These are phyloP conservation scores for Lonchura striata DNA, from an alignment of 2,113 vertebrate species.

Conservation along the genomic window DNA sequence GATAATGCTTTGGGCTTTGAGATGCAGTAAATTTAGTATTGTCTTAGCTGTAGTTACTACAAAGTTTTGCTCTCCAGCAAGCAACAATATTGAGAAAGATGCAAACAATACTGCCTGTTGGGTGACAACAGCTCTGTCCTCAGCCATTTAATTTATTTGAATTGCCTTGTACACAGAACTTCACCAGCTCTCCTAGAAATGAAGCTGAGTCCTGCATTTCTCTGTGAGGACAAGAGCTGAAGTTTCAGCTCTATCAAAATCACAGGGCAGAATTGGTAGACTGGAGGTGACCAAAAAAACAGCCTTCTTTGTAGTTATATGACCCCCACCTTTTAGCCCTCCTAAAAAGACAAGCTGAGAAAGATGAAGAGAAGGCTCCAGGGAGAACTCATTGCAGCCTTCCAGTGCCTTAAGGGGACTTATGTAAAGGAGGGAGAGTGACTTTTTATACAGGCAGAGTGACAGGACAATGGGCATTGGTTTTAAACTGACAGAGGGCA, in stretches of 20 bases:
- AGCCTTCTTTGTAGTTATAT: not conserved
- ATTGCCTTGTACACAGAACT: not conserved
- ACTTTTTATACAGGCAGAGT: not conserved
- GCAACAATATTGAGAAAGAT: not conserved
- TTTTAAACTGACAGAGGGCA: not conserved
- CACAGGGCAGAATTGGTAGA: not conserved
- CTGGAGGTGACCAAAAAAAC: not conserved
- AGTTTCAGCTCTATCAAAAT: not conserved
- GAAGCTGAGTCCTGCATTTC: not conserved
- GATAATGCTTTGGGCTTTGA: not conserved
- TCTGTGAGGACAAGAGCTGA: not conserved
- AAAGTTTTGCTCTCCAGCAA: not conserved
- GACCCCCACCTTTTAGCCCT: not conserved
- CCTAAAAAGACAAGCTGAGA: not conserved
- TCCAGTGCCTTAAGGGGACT: not conserved
- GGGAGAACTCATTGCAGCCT: not conserved
- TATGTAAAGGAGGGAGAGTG: not conserved
- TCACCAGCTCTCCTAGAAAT: not conserved
- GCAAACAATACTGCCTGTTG: not conserved
- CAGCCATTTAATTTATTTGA: not conserved
- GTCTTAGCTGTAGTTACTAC: not conserved
- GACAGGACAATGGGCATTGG: not conserved
- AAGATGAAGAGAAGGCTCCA: not conserved
- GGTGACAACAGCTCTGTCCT: not conserved
- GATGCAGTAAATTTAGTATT: not conserved